Percentiles rank a stretch among this genome's conserved stretches.
Conservation (phyloP, 2,113 vertebrate genomes). For the Fregetta grallaria region DNA sequence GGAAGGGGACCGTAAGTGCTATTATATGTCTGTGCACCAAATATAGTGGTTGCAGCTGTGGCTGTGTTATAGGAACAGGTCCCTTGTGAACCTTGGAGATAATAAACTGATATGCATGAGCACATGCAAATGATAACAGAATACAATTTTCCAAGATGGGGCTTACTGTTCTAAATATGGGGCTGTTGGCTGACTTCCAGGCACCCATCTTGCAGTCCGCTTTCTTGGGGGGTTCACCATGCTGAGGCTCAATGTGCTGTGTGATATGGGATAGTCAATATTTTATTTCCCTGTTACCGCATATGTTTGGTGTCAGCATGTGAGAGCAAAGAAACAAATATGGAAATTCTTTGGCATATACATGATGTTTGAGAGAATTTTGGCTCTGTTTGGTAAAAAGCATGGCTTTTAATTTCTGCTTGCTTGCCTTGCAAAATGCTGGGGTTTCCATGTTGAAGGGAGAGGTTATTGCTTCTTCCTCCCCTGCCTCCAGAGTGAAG, state of each 20-base stretch:
- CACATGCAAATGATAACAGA: background rate
- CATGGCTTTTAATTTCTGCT: background rate
- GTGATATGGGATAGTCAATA: accelerated
- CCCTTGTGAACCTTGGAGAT: background rate
- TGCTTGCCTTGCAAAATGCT: background rate
- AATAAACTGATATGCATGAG: background rate
- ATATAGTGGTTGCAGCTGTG: background rate
- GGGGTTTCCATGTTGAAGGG: background rate
- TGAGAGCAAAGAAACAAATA: background rate
- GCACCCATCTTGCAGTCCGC: background rate
- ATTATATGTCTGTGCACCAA: background rate
- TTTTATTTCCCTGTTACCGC: background rate
- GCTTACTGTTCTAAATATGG: background rate
- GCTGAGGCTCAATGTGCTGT: background rate
- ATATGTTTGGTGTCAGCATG: background rate
- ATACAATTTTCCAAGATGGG: background rate
- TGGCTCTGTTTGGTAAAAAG: background rate
- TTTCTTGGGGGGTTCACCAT: background rate
- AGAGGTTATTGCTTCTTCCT: background rate
- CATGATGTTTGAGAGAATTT: background rate
- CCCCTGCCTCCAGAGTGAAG: background rate
- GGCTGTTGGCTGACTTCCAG: background rate
- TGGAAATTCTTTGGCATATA: background rate
- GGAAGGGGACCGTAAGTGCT: background rate
- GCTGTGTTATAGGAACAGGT: background rate